phyloP scores from a whole-genome alignment of 2,888 invertebrate species.

The Cephus pulcher region DNA sequence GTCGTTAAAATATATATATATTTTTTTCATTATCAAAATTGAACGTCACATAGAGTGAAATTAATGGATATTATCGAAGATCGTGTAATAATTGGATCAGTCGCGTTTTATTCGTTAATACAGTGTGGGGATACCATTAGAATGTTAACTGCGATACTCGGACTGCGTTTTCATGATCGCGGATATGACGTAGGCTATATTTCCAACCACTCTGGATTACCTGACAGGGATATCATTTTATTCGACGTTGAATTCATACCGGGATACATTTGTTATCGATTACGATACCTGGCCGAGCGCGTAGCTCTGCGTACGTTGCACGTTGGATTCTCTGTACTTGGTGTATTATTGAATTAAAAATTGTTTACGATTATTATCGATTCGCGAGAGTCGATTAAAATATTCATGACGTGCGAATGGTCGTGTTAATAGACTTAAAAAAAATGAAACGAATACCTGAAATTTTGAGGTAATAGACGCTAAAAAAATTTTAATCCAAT shows the following conservation, averaged over 20 bases:
- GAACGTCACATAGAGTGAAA: background rate
- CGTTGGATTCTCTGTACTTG: background rate
- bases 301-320: background rate
- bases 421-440: background rate
- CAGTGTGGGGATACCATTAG: background rate
- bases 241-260: constrained; percentile 55
- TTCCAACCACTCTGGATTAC: constrained; percentile 17
- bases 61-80: background rate
- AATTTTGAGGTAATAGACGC: background rate
- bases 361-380: background rate
- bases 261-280: constrained; percentile 59
- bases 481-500: background rate
- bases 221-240: constrained; percentile 58
- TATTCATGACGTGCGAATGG: background rate
- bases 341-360: background rate
- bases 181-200: background rate
- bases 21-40: no score
- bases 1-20: no score
- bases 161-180: background rate
- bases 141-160: background rate
- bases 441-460: background rate
- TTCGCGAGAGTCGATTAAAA: background rate
- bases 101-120: background rate
- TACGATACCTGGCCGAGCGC: constrained; percentile 49
- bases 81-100: background rate